These are phyloP conservation scores for Myiotriccus ornatus DNA, from an alignment of 2,797 vertebrate genomes.

Conservation along the genomic window DNA sequence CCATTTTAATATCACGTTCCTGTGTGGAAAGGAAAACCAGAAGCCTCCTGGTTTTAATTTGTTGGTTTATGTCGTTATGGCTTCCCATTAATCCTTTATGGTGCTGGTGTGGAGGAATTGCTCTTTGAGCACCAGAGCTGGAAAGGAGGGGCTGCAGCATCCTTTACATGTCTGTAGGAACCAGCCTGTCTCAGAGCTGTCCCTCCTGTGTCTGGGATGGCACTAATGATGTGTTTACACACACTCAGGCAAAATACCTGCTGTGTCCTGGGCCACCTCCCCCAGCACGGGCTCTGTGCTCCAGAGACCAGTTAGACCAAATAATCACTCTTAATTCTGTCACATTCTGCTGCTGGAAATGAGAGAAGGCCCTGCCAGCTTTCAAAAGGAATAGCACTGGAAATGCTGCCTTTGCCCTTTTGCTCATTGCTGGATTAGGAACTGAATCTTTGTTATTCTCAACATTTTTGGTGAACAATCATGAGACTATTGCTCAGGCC, in stretches of 20 bases:
- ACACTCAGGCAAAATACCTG: conserved; percentile 10
- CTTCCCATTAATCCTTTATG: not conserved
- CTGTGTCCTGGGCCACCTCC: not conserved
- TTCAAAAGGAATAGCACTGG: not conserved
- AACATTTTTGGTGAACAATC: not conserved
- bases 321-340: not conserved
- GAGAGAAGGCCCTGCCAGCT: not conserved
- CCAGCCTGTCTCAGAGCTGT: not conserved
- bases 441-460: not conserved
- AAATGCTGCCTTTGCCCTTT: not conserved
- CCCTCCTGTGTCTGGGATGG: not conserved
- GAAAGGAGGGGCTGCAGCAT: not conserved
- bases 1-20: not conserved
- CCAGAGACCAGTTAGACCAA: not conserved
- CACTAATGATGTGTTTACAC: not conserved
- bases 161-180: not conserved
- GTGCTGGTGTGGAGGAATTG: not conserved
- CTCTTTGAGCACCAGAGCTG: not conserved
- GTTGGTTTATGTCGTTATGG: not conserved
- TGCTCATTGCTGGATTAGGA: not conserved
- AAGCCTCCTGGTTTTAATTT: not conserved
- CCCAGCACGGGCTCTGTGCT: not conserved
- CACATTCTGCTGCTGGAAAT: not conserved
- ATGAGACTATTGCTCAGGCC: not conserved
- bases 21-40: not conserved